Evolutionary conservation across 2,888 invertebrate genomes (phyloP).

Genomic region (Seira sanloemensis): DNA sequence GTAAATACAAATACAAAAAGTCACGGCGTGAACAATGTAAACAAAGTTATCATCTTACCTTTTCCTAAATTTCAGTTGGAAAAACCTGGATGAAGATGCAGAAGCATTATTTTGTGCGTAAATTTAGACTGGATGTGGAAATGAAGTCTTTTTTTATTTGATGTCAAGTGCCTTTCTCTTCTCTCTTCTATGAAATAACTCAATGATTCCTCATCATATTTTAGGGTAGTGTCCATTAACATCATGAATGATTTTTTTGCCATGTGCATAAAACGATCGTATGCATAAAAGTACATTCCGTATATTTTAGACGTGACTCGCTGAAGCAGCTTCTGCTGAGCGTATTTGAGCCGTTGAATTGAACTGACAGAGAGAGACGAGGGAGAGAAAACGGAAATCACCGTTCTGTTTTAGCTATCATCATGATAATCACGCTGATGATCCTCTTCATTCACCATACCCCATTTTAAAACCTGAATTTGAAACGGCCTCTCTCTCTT

Average conservation of each 20-base stretch:
- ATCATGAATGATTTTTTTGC: neutral
- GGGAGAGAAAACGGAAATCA: slow-evolving; percentile 53
- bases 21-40: too few species aligned
- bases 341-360: neutral
- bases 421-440: slow-evolving; percentile 24
- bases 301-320: neutral
- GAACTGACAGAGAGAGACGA: neutral
- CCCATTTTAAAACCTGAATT: slow-evolving; percentile 20
- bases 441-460: neutral
- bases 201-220: too few species aligned
- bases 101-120: too few species aligned
- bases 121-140: too few species aligned
- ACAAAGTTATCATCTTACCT: too few species aligned
- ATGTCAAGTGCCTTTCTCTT: too few species aligned
- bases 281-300: neutral
- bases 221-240: neutral
- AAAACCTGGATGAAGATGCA: too few species aligned
- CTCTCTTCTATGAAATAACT: too few species aligned
- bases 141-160: too few species aligned
- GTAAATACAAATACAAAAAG: too few species aligned
- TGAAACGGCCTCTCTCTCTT: slow-evolving; percentile 32
- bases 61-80: too few species aligned
- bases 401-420: slow-evolving; percentile 54
- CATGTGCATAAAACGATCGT: neutral
- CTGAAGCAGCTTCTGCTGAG: too few species aligned